Evolutionary conservation across 2,797 vertebrate species (phyloP).

Genomic region (Anisognathus igniventris): DNA sequence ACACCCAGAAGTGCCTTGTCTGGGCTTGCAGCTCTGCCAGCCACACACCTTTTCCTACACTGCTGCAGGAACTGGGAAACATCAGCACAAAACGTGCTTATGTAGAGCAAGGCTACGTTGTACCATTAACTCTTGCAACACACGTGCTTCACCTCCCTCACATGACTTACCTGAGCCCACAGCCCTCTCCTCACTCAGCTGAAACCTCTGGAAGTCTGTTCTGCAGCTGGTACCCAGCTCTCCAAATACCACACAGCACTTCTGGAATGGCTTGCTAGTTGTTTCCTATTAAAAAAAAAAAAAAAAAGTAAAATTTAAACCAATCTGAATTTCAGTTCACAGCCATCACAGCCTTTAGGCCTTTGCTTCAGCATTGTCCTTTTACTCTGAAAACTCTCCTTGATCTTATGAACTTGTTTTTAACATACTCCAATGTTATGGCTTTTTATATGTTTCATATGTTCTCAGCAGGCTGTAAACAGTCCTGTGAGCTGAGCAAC

Average conservation of each 20-base stretch:
- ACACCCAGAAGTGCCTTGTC: constrained; percentile 45
- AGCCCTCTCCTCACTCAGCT: neutral
- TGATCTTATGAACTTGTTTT: neutral
- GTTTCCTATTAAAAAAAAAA: neutral
- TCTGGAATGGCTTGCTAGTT: neutral
- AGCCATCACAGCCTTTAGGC: neutral
- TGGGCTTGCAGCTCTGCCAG: constrained; percentile 35
- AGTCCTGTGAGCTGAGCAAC: neutral
- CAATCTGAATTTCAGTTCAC: neutral
- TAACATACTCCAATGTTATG: neutral
- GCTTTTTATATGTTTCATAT: neutral
- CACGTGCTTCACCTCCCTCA: neutral
- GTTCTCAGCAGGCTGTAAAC: neutral
- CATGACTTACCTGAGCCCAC: constrained; percentile 7
- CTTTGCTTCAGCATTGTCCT: neutral
- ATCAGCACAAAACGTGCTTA: constrained; percentile 52
- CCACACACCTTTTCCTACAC: constrained; percentile 43
- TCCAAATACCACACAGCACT: neutral
- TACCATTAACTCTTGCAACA: constrained; percentile 51
- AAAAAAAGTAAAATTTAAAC: neutral
- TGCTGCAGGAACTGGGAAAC: constrained; percentile 24
- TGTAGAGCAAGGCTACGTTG: neutral
- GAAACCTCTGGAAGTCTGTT: neutral
- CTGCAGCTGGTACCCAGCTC: neutral
- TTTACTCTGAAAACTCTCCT: neutral